Evolutionary conservation across 1,140 invertebrate species (phyloP), one percentile per base, ranked within the genome.

Genomic region (Aphidius gifuensis): DNA sequence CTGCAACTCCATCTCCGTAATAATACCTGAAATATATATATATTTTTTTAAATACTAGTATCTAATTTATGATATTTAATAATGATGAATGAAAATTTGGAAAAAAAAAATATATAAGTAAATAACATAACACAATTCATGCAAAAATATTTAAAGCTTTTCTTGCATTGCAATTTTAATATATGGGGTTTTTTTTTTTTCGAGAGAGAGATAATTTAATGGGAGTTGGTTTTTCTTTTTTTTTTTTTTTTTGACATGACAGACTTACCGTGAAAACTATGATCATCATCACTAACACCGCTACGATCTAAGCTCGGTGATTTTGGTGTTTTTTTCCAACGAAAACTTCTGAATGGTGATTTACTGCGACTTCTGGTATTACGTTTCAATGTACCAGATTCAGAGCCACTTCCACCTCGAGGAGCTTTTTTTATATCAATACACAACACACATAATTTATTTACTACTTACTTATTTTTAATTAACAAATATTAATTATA

Each of bases 291-390:
- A 77, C 88, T 91, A 68, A 87, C 89, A 67, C 87, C 83, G 83
- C 69, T 88, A 76, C 74, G 86, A 73, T 81, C 80, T 74, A 81
- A 75, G 68, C 80, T 81, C 61, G 80, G 80, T 61, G 80, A 81
- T 65, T 81, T 81, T 51, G 78, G 71, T 0, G 76, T 72, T 58
- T 90, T 90, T 85, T 92, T 92, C 91, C 92, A 94, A 61, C 91
- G 86, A 85, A 94, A 93, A 80, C 91, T 93, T 70, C 92, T 83
- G 86, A 95, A 95, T 55, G 92, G 92, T 64, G 91, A 93, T 82
- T 94, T 95, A 83, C 92, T 93, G 68, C 92, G 86, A 65, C 88
- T 92, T 67, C 88, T 86, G 77, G 89, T 86, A 84, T 91, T 91
- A 82, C 88, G 85, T 66, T 76, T 79, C 67, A 80, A 71, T 45